phyloP scores from a whole-genome alignment of 1,140 invertebrate species.

The Chironomus striatipennis region DNA sequence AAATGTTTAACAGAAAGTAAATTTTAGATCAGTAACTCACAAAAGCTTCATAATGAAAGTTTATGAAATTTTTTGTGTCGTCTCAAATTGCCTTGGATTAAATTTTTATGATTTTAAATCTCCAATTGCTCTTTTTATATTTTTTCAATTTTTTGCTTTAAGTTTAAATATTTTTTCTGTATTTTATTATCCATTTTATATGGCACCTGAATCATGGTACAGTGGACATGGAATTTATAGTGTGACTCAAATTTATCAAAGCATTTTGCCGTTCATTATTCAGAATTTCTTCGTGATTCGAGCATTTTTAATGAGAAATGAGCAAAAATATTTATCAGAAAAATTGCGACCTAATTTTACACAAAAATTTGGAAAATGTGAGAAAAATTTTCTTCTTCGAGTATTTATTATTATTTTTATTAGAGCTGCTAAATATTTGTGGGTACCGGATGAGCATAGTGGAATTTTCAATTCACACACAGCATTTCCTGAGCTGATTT shows the following conservation, averaged over 20 bases:
- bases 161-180: neutral
- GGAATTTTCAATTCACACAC: neutral
- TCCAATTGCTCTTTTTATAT: neutral
- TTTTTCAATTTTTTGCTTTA: neutral
- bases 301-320: neutral
- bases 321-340: neutral
- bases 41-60: too few relatives aligned
- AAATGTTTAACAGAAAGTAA: too few relatives aligned
- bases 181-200: neutral
- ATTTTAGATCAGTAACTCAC: too few relatives aligned
- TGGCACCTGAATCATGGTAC: neutral
- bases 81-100: neutral
- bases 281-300: neutral
- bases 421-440: too few relatives aligned
- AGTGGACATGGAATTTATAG: neutral
- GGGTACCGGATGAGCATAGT: neutral
- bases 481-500: neutral
- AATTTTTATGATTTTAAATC: neutral
- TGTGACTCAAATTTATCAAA: neutral
- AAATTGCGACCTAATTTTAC: too few relatives aligned
- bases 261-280: neutral
- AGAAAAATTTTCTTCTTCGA: too few relatives aligned
- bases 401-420: too few relatives aligned
- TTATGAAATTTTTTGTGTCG: neutral
- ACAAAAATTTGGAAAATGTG: neutral